Percentiles rank a stretch among this genome's conserved stretches.
Evolutionary conservation across 2,113 vertebrate species (phyloP).

Genomic region (Eulacestoma nigropectus): DNA sequence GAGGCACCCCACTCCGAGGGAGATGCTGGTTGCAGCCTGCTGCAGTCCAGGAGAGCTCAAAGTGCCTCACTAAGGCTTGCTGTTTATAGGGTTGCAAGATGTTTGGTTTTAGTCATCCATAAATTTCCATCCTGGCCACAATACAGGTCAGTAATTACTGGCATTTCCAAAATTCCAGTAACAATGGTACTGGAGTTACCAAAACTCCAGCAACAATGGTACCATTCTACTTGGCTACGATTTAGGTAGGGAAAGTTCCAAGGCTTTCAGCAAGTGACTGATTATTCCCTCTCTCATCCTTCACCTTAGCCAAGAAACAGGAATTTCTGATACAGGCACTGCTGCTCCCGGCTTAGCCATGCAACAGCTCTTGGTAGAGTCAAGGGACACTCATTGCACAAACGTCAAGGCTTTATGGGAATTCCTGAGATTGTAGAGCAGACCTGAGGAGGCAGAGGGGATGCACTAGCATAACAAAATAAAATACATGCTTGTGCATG

Average conservation of each 20-base stretch:
- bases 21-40: background rate
- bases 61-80: background rate
- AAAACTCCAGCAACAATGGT: background rate
- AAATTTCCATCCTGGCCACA: background rate
- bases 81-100: background rate
- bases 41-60: background rate
- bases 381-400: background rate
- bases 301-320: background rate
- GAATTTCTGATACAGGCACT: background rate
- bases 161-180: background rate
- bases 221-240: background rate
- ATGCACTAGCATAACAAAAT: background rate
- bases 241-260: background rate
- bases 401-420: background rate
- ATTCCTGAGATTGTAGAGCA: background rate
- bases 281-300: background rate
- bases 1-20: background rate
- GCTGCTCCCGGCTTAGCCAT: background rate
- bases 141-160: background rate
- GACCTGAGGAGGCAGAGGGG: background rate
- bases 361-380: background rate
- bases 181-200: background rate
- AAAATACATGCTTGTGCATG: background rate
- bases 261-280: background rate
- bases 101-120: background rate